Evolutionary conservation across 2,888 invertebrate genomes (phyloP).

Genomic region (Opisthograptis luteolata): DNA sequence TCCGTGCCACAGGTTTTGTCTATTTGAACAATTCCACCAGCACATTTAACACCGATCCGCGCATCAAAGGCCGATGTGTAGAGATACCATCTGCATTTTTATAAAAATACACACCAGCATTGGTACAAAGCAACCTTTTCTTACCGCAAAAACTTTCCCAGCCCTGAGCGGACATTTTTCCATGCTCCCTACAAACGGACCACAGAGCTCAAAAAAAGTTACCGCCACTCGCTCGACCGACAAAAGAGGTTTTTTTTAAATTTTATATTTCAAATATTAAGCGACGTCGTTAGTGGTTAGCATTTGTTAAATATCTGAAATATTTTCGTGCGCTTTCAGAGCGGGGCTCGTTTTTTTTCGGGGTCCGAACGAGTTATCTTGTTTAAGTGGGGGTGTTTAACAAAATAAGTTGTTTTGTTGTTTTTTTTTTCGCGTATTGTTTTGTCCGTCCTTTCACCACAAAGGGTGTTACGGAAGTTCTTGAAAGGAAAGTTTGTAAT

Average conservation of each 20-base stretch:
- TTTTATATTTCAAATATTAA: constrained; percentile 80
- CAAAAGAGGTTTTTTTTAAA: constrained; percentile 75
- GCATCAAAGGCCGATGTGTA: constrained; percentile 30
- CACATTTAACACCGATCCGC: constrained; percentile 12
- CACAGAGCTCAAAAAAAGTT: constrained; percentile 76
- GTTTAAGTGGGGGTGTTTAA: constrained; percentile 56
- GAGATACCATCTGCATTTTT: constrained; percentile 33
- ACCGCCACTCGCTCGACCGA: constrained; percentile 62
- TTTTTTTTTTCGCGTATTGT: constrained; percentile 50
- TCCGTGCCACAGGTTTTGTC: not conserved
- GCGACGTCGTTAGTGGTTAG: constrained; percentile 80
- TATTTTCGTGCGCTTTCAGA: constrained; percentile 64
- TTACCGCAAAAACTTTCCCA: constrained; percentile 81
- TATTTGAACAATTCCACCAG: constrained; percentile 4
- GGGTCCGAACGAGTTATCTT: constrained; percentile 56
- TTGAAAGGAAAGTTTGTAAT: constrained; percentile 57
- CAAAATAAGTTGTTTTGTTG: constrained; percentile 55
- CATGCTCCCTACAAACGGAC: constrained; percentile 75
- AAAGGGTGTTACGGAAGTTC: constrained; percentile 56
- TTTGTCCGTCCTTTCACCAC: constrained; percentile 47
- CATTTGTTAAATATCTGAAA: constrained; percentile 81
- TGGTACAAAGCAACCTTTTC: constrained; percentile 77
- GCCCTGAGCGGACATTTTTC: constrained; percentile 75
- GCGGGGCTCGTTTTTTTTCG: constrained; percentile 58
- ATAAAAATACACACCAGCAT: constrained; percentile 39